Conservation (phyloP, 2,797 vertebrate species). For the Coranthus polyacanthus region DNA sequence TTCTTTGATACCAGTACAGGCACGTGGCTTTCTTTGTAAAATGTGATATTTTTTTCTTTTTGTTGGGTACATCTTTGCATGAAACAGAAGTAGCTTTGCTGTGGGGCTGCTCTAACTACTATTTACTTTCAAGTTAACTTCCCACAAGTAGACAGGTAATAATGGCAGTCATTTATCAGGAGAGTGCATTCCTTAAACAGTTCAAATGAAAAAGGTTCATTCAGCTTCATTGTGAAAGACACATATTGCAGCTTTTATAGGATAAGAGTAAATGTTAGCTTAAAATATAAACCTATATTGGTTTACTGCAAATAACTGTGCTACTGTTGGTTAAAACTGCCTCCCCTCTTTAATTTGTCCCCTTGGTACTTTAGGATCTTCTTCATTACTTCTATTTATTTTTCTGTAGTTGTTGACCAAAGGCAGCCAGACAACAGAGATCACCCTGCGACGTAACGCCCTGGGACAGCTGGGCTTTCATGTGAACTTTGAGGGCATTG, state of each 20-base stretch:
- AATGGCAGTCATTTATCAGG: constrained; percentile 7
- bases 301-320: not conserved
- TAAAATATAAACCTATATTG: not conserved
- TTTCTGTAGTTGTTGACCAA: constrained; percentile 91
- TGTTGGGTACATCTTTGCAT: constrained; percentile 4
- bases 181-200: constrained; percentile 1
- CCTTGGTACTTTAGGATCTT: no score
- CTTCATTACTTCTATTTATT: not conserved
- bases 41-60: not conserved
- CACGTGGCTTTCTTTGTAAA: not conserved
- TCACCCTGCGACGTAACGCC: constrained; percentile 96
- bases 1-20: constrained; percentile 2
- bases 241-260: not conserved
- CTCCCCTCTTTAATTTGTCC: no score
- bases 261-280: not conserved
- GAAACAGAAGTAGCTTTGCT: not conserved
- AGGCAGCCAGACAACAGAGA: constrained; percentile 95
- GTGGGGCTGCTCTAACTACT: constrained; percentile 6
- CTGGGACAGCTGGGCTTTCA: constrained; percentile 98
- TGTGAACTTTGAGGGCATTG: constrained; percentile 98
- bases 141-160: constrained; percentile 10
- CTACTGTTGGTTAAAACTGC: not conserved
- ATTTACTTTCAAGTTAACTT: constrained; percentile 32
- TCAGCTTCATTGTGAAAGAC: constrained; percentile 13
- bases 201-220: constrained; percentile 18